A percentile compares a stretch with the other conserved stretches of the same genome.
phyloP scores from a whole-genome alignment of 2,888 invertebrate species.

The Zootermopsis nevadensis region DNA sequence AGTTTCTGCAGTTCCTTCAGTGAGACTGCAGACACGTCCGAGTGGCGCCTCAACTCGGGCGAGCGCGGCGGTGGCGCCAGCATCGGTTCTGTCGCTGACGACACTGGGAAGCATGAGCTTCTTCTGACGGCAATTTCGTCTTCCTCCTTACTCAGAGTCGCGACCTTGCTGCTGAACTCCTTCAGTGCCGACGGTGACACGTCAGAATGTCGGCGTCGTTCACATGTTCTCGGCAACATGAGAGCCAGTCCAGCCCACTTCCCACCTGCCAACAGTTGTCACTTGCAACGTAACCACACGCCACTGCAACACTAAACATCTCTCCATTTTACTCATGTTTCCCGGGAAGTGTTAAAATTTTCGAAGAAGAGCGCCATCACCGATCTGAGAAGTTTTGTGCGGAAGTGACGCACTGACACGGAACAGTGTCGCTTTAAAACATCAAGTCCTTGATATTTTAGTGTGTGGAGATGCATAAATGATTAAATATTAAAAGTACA shows the following conservation, averaged over 20 bases:
- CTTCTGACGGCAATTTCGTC: conserved; percentile 9
- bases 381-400: background rate
- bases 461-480: no score
- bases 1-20: conserved; percentile 83
- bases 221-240: conserved; percentile 27
- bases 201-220: conserved; percentile 37
- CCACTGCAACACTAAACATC: conserved; percentile 24
- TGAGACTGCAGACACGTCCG: conserved; percentile 90
- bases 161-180: conserved; percentile 9
- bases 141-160: background rate
- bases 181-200: conserved; percentile 36
- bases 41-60: conserved; percentile 84
- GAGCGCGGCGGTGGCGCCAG: conserved; percentile 70
- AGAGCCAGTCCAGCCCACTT: conserved; percentile 36
- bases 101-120: conserved; percentile 21
- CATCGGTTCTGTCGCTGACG: conserved; percentile 22
- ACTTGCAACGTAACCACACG: background rate
- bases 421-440: background rate
- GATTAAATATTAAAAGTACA: no score
- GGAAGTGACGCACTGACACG: background rate
- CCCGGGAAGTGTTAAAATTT: background rate
- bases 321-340: background rate
- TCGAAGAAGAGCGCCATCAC: background rate
- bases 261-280: conserved; percentile 40
- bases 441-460: no score